A percentile compares a stretch with the other conserved stretches of the same genome.
Evolutionary conservation across 2,797 vertebrate genomes (phyloP).

Genomic region (Pseudomugil tenellus): DNA sequence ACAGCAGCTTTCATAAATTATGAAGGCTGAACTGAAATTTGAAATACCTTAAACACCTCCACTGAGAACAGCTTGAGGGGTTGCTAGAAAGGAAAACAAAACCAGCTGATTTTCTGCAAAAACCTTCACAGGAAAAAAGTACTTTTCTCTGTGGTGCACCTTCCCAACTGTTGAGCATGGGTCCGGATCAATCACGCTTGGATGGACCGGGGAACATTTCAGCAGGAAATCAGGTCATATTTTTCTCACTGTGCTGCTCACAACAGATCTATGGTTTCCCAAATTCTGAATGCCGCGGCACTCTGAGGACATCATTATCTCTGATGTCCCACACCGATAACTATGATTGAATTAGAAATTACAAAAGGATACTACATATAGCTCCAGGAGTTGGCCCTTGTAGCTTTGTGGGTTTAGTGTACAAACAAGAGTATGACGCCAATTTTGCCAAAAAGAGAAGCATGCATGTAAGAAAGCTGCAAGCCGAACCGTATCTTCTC

Average conservation of each 20-base stretch:
- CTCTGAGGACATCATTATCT: constrained; percentile 9
- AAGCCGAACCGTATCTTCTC: background rate
- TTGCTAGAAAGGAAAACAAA: background rate
- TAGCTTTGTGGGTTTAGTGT: background rate
- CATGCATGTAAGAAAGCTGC: background rate
- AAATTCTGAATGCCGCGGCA: background rate
- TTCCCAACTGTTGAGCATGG: background rate
- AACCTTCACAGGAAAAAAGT: too few species aligned
- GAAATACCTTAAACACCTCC: background rate
- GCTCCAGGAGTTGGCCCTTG: background rate
- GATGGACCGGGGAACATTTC: background rate
- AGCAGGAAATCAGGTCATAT: background rate
- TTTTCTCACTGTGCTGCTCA: background rate
- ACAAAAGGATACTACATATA: background rate
- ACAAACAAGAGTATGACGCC: background rate
- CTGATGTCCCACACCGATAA: background rate
- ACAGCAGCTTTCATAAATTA: background rate
- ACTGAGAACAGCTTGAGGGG: background rate
- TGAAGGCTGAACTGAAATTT: background rate
- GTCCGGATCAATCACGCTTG: background rate
- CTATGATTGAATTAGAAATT: background rate
- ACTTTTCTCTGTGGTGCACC: too few species aligned
- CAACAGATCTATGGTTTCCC: background rate
- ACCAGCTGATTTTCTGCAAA: background rate
- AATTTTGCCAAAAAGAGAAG: constrained; percentile 1